Base-by-base conservation (phyloP, 2,888 invertebrate species). In the Nematopogon swammerdamellus region DNA sequence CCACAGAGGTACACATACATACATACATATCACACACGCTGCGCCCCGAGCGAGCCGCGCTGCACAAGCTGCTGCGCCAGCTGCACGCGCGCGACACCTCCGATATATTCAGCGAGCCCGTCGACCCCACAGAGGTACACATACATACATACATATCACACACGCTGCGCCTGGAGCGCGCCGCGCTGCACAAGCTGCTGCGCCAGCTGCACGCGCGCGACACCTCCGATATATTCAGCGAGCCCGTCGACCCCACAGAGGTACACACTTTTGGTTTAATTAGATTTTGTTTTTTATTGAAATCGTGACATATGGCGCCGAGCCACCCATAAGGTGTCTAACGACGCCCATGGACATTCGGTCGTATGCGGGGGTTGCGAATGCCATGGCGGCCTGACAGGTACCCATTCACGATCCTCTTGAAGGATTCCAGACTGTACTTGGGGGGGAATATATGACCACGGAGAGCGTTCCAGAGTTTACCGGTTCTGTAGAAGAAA, bases 71-170 rank as follows among this genome's bases (percentile, higher is more conserved):
- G 44, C 68, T 96, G 54, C 89, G 92, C 50, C 75, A 89, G 53
- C 82, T 97, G 52, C 84, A 88, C 19, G 82, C 87, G 45, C 86
- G 87, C 60, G 97, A 97, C 68, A 84, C 87, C 16, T 87, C 89
- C 55, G 91, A 92, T 59, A 92, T 97, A 54, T 97, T 97, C 71
- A 87, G 88, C 0, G 93, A 96, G 63, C 97, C 97, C 0, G 97
- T 97, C 1, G 93, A 96, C 63, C 82, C 88, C 25, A 85, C 85
- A 45, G 92, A 92, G 81, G 89, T 85, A 56, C 3, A 5, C n/a
- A 18, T 8, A 18, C 5, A 20, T 19, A 46, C 42, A 18, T 8
- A 30, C 36, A 44, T 14, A 45, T 51, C 20, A 30, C 80, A 89
- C 54, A 82, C 89, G 63, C 67, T 93, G 25, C 86, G 87, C 59